Percentiles rank a stretch among this genome's conserved stretches.
These are phyloP conservation scores for Columba livia DNA, from an alignment of 2,113 vertebrate genomes.

Conservation along the genomic window DNA sequence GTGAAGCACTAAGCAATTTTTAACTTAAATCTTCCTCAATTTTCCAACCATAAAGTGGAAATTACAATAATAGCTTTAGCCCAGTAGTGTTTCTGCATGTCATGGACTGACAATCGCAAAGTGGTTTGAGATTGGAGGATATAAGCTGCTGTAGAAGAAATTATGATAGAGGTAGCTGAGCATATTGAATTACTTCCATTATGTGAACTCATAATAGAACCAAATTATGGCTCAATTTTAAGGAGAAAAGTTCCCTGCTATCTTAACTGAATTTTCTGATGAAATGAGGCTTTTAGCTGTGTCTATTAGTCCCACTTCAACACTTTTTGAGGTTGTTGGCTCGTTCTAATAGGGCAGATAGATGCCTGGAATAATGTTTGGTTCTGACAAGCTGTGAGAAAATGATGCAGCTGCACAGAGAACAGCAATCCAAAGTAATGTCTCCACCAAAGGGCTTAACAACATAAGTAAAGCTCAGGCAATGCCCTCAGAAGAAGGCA, in stretches of 20 bases:
- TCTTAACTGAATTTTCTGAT: conserved; percentile 13
- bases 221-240: conserved; percentile 23
- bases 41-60: conserved; percentile 4
- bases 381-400: not conserved
- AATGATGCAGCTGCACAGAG: conserved; percentile 1
- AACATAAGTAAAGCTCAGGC: not conserved
- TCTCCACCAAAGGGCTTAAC: not conserved
- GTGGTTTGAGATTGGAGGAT: not conserved
- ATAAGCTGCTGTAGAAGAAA: conserved; percentile 2
- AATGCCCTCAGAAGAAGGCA: not conserved
- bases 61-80: not conserved
- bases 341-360: not conserved
- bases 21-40: conserved; percentile 2
- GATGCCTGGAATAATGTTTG: not conserved
- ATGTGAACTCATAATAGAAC: conserved; percentile 7
- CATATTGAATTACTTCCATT: conserved; percentile 32
- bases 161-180: not conserved
- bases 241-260: conserved; percentile 13
- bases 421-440: not conserved
- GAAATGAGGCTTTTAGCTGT: conserved; percentile 33
- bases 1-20: not conserved
- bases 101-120: not conserved
- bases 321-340: not conserved
- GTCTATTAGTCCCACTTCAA: not conserved
- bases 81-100: not conserved